Evolutionary conservation across 2,113 vertebrate species (phyloP), one percentile per base, ranked within the genome.

Genomic region (Oryzias celebensis): DNA sequence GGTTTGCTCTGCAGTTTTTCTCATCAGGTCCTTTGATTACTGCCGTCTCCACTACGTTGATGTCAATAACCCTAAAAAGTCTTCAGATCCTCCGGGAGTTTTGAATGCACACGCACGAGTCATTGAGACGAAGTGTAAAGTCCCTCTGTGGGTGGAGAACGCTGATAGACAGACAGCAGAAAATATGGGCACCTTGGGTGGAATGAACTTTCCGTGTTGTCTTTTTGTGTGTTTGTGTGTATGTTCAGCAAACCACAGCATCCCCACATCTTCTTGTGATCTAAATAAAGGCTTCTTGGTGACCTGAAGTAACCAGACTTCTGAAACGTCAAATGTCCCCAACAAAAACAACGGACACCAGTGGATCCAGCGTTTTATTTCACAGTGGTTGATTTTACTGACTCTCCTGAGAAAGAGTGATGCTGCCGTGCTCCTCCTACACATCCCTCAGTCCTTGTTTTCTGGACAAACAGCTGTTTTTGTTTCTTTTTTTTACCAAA

Each of bases 131-230:
- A 53, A 44, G 72, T 75, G 85, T 87, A 79, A 93, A 92, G 86
- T 90, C 87, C 91, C 91, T 82, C n/a, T 50, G 91, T 91, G 89
- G 92, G 91, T 82, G 87, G 89, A 85, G 83, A 85, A 83, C 87
- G 77, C 72, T 74, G 62, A 80, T 62, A 79, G 81, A 89, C 81
- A 89, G 80, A 81, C 62, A 76, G 60, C 67, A 64, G 67, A 71
- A 79, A 70, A 50, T 28, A 60, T 26, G 73, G 74, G 78, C 63
- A 62, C 54, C 58, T 67, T 55, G 58, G 67, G 73, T 72, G 88
- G 84, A 85, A 88, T 82, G 64, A 60, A 49, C 70, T 88, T 90
- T 90, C 87, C 85, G 81, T 50, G 43, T 20, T 68, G 54, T 77
- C 43, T 62, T 41, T 71, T 43, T 70, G 28, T 43, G 48, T 77